Evolutionary conservation across 1,140 invertebrate species (phyloP), one percentile per base, ranked within the genome.

Genomic region (Musca vetustissima): DNA sequence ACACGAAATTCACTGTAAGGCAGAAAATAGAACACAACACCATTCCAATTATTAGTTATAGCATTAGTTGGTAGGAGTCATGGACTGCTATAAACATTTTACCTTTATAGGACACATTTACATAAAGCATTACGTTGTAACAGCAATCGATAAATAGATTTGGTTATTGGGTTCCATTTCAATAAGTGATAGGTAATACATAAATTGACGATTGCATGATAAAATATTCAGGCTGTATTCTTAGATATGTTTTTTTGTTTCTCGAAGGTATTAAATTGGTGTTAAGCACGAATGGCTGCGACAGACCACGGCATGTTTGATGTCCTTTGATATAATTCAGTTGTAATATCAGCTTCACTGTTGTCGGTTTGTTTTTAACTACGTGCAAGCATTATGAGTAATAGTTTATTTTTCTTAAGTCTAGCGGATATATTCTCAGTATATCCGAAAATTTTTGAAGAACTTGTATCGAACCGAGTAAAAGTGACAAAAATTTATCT

Each of bases 401-500:
- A 81, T 71, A 76, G 79, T 25, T 66, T 81, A n/a, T 81, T 81
- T 57, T 81, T 81, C 68, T 70, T 81, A 49, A 81, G 79, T 22
- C 69, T 81, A 69, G 81, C 81, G 21, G 78, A 83, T 64, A 83
- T 83, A 66, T 83, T 83, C 70, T 82, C 81, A 6, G 74, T 83
- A 11, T 83, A 83, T 76, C 81, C 81, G 22, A 73, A 75, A 64
- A 82, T 82, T 25, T 80, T 83, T 47, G 75, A 79, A 67, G 77
- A 82, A 69, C 66, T 78, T 14, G 71, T 81, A 14, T 61, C 55
- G 0, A 72, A 73, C 13, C 74, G 78, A 0, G 75, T 78, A n/a
- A 75, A 76, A 22, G 70, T 73, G 25, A 74, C 74, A 19, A 79
- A 84, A 15, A 78, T 87, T 8, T 81, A 84, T 64, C 80, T 92